Conservation (phyloP, 1,140 invertebrate genomes). For the Conus ventricosus region DNA sequence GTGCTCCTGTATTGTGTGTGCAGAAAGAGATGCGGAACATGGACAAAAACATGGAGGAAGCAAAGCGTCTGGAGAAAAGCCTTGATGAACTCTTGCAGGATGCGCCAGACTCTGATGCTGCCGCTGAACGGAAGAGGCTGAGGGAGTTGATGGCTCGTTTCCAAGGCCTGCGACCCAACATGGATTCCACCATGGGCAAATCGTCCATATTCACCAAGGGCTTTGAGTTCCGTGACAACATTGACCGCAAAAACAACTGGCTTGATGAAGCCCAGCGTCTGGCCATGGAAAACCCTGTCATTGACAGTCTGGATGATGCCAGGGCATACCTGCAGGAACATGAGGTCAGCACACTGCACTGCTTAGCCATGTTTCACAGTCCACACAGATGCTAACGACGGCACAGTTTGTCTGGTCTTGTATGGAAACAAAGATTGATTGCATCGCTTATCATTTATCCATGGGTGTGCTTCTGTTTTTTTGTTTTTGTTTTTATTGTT, state of each 20-base stretch:
- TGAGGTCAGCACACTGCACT: constrained; percentile 56
- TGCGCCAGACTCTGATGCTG: constrained; percentile 85
- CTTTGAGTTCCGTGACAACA: constrained; percentile 91
- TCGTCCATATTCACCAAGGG: constrained; percentile 94
- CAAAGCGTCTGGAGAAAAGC: constrained; percentile 95
- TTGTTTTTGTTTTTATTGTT: too few relatives aligned
- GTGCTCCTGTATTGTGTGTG: constrained; percentile 5
- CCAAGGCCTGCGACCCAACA: constrained; percentile 91
- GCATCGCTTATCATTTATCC: too few relatives aligned
- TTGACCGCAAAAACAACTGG: constrained; percentile 83
- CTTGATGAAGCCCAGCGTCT: constrained; percentile 69
- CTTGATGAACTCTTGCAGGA: constrained; percentile 89
- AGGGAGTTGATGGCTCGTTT: constrained; percentile 84
- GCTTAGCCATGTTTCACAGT: too few relatives aligned
- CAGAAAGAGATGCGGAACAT: constrained; percentile 79
- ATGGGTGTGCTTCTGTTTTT: too few relatives aligned
- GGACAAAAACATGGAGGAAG: constrained; percentile 90
- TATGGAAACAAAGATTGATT: too few relatives aligned
- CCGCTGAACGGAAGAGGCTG: constrained; percentile 83
- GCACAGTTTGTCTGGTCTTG: too few relatives aligned
- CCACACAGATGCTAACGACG: too few relatives aligned
- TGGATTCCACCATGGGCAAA: constrained; percentile 93
- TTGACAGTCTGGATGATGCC: constrained; percentile 85
- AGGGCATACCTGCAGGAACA: constrained; percentile 80
- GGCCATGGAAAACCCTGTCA: constrained; percentile 82